Evolutionary conservation across 2,888 invertebrate genomes (phyloP), one percentile per base, ranked within the genome.

Genomic region (Archips crataeganus): DNA sequence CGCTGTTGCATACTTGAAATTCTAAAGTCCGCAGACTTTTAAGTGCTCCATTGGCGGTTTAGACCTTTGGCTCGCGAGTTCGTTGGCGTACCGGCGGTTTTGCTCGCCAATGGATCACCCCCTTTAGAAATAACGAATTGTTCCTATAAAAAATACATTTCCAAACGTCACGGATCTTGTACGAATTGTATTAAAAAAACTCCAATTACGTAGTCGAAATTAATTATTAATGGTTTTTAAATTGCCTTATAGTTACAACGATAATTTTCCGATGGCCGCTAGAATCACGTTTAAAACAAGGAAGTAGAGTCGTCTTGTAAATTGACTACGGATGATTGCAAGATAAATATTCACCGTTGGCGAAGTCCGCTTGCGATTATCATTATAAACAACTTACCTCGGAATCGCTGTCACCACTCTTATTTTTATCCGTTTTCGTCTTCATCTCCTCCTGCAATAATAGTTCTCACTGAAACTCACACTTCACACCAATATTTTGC

Each of bases 361-460:
- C 66, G 49, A 65, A 34, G 62, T 69, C 54, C 78, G 75, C 75
- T 79, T 71, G 72, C 68, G 80, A 85, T 59, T 66, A 82, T 80
- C 80, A 80, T 76, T 81, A 82, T 77, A 82, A 85, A 85, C 95
- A 85, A 85, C 95, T 94, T 80, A 95, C 95, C 94, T 95, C 95
- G 59, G 91, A 84, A 83, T 95, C 95, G 83, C 88, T 91, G 79
- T 95, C 95, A 78, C 94, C 95, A 85, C 90, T 90, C 82, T 95
- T 95, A 81, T 93, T 95, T 86, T 95, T 95, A 82, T 95, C 95
- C 79, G 90, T 89, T 94, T 95, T 95, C 83, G 91, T 95, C 94
- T 95, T 95, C 92, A 95, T 93, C 85, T 92, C 95, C 93, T 95
- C 92, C 90, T 94, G 93, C 78, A 90, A 90, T 84, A 91, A 90